A percentile compares a stretch with the other conserved stretches of the same genome.
Evolutionary conservation across 2,797 vertebrate species (phyloP).

Genomic region (Muscicapa striata): DNA sequence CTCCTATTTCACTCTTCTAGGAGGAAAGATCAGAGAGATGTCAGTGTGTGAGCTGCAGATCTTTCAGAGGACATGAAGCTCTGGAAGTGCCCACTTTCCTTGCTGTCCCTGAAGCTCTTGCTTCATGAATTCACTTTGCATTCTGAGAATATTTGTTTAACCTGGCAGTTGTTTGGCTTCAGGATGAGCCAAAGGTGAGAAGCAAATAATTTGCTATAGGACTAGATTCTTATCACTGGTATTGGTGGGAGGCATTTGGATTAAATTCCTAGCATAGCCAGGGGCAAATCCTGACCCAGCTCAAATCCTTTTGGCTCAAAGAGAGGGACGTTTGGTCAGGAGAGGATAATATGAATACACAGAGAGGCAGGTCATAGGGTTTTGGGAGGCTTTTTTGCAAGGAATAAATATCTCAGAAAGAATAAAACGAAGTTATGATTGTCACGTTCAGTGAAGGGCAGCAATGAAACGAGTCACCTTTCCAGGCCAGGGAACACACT

Average conservation of each 20-base stretch:
- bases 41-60: not conserved
- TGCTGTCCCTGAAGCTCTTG: not conserved
- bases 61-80: not conserved
- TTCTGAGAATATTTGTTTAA: conserved; percentile 49
- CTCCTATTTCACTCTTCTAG: not conserved
- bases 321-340: not conserved
- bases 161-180: conserved; percentile 38
- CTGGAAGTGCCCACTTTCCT: not conserved
- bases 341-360: not conserved
- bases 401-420: conserved; percentile 6
- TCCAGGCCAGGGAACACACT: conserved; percentile 36
- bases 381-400: not conserved
- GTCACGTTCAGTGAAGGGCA: conserved; percentile 24
- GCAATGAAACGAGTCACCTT: conserved; percentile 51
- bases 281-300: conserved; percentile 37
- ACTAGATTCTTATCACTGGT: not conserved
- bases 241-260: not conserved
- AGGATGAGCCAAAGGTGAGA: conserved; percentile 61
- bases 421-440: conserved; percentile 41
- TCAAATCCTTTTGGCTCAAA: conserved; percentile 7
- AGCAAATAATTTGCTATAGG: conserved; percentile 49
- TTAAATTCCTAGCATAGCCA: conserved; percentile 15
- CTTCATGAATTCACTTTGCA: not conserved
- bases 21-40: not conserved
- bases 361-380: not conserved